Base-by-base conservation (phyloP, 2,797 vertebrate genomes). In the Enteromius radiatus region DNA sequence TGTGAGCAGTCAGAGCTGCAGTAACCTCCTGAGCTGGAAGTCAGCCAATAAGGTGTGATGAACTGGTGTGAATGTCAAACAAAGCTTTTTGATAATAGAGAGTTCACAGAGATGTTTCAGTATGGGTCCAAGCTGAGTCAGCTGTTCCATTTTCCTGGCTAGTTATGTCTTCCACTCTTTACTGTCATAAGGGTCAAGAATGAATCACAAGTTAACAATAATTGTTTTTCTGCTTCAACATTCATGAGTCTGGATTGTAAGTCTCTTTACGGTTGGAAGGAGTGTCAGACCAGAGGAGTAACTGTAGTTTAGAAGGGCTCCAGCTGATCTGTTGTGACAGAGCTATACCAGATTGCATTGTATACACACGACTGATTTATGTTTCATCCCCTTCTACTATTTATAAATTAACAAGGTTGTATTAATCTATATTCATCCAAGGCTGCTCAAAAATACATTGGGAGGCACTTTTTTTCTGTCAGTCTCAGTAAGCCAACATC, bases 61-160 rank as follows among this genome's bases (percentile, higher is more conserved):
- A 83, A 75, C 77, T 69, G 74, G 47, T 67, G 56, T 79, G 78
- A 85, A 84, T 86, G 83, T 83, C 76, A 80, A 31, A 67, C 71
- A 59, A 76, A 69, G 19, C 49, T 67, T 80, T 84, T 63, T 70
- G 65, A 71, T 67, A 76, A 76, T 67, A 38, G 36, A 75, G 56
- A 74, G 59, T 76, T 76, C 49, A 59, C 49, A 83, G 31, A 74
- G 69, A 74, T 2, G 23, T 65, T 45, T 52, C 10, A 12, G 56
- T 63, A 28, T 28, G 56, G 14, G 5, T 64, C 38, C 12, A 3
- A n/a, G 67, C 67, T 43, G 41, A 65, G 43, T 63, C 33, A 12
- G 31, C 52, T 15, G 36, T 82, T 45, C 59, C 38, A 76, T 69
- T 45, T 64, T 52, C 31, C n/a, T 67, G 38, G 7, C 49, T 21